Evolutionary conservation across 2,888 invertebrate genomes (phyloP), one percentile per base, ranked within the genome.

Genomic region (Lithophane socia): DNA sequence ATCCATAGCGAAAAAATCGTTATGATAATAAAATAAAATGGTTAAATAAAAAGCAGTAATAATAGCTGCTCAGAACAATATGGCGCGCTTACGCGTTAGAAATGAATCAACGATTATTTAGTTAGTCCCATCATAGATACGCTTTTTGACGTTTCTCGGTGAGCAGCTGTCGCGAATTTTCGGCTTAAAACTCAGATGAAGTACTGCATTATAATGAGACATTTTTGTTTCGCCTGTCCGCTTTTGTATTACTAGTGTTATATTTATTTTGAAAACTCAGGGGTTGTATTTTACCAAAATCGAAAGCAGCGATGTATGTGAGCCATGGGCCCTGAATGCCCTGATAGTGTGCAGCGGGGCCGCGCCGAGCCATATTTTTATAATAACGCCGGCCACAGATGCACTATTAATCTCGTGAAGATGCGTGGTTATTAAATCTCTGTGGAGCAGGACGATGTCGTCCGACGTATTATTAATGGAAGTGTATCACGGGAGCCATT

Each of bases 401-500:
- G 94, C 93, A 94, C 94, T 95, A 96, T 95, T 94, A 96, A 95
- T 96, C 95, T 95, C 94, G 89, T 83, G 78, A 88, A 90, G 92
- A 92, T 92, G 93, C 92, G 93, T 93, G 91, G 94, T 96, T 96
- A 96, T 96, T 95, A 95, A 95, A 96, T 96, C 94, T 95, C 91
- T 92, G 91, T 91, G 87, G 93, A 94, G 93, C 92, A 92, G 92
- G 93, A 93, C 93, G 94, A 92, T 95, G 94, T 95, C 94, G 92
- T 93, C 94, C 92, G 92, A 91, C 91, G 87, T 93, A 92, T 95
- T 96, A 96, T 96, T 96, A 96, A 96, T 96, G 96, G 95, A 96
- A 96, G 96, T 96, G 96, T 96, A 96, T 96, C 96, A 96, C 96
- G 94, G 96, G 94, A 96, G 96, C 96, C 95, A 96, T 96, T 96